Evolutionary conservation across 2,888 invertebrate genomes (phyloP).

Genomic region (Cosmia pyralina): DNA sequence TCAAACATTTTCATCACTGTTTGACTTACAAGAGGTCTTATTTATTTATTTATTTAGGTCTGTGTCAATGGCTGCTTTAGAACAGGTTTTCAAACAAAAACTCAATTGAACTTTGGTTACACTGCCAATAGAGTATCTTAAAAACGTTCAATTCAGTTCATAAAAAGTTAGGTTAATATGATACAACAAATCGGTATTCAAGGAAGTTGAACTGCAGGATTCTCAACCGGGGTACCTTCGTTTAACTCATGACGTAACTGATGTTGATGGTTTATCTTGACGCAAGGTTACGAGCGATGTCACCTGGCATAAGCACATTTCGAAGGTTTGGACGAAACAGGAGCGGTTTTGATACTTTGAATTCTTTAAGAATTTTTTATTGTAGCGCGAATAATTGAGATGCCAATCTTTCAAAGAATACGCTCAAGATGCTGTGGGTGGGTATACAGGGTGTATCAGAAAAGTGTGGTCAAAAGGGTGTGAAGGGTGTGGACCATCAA

Average conservation of each 20-base stretch:
- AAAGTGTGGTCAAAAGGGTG: too few relatives aligned
- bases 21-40: neutral
- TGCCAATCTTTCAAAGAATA: neutral
- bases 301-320: slow-evolving; percentile 12
- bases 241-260: slow-evolving; percentile 40
- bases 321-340: neutral
- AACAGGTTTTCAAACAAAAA: slow-evolving; percentile 30
- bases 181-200: slow-evolving; percentile 8
- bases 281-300: slow-evolving; percentile 41
- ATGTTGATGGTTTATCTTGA: slow-evolving; percentile 21
- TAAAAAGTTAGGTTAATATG: neutral
- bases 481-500: too few relatives aligned
- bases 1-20: slow-evolving; percentile 24
- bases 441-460: too few relatives aligned
- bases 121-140: neutral
- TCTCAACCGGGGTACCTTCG: slow-evolving; percentile 24
- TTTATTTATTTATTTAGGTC: slow-evolving; percentile 5
- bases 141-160: slow-evolving; percentile 3
- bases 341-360: neutral
- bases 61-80: slow-evolving; percentile 7
- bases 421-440: neutral
- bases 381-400: neutral
- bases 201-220: slow-evolving; percentile 31
- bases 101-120: slow-evolving; percentile 14
- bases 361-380: neutral